These are phyloP conservation scores for Cryptus viduatorius DNA, from an alignment of 2,888 invertebrate genomes.

Conservation along the genomic window DNA sequence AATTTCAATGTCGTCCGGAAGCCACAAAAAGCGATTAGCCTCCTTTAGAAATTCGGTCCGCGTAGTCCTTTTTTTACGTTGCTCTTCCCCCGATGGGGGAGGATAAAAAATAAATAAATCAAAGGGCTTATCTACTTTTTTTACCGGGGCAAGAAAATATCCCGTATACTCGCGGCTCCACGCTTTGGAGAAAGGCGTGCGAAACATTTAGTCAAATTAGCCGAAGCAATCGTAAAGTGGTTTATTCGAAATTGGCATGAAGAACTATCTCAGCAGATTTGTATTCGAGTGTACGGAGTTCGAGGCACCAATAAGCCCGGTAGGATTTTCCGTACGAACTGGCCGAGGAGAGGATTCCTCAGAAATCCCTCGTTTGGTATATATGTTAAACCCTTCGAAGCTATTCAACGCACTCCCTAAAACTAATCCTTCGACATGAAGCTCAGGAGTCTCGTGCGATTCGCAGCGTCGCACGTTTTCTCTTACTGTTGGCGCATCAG, in stretches of 20 bases:
- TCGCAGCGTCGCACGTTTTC: background rate
- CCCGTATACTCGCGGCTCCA: background rate
- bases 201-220: conserved; percentile 18
- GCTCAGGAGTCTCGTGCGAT: conserved; percentile 9
- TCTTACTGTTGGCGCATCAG: background rate
- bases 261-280: background rate
- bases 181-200: background rate
- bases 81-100: background rate
- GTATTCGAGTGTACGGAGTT: conserved; percentile 7
- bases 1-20: conserved; percentile 60
- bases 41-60: conserved; percentile 53
- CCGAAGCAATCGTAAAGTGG: conserved; percentile 19
- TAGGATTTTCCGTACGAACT: conserved; percentile 26
- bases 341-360: conserved; percentile 25
- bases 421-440: conserved; percentile 60
- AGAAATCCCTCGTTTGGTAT: conserved; percentile 43
- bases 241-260: conserved; percentile 25
- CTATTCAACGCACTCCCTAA: conserved; percentile 63
- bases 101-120: conserved; percentile 30
- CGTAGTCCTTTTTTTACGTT: conserved; percentile 30
- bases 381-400: conserved; percentile 55
- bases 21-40: conserved; percentile 63
- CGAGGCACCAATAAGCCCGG: conserved; percentile 7
- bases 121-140: conserved; percentile 3
- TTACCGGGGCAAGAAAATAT: background rate